Evolutionary conservation across 1,140 invertebrate genomes (phyloP).

Genomic region (Tribolium madens): DNA sequence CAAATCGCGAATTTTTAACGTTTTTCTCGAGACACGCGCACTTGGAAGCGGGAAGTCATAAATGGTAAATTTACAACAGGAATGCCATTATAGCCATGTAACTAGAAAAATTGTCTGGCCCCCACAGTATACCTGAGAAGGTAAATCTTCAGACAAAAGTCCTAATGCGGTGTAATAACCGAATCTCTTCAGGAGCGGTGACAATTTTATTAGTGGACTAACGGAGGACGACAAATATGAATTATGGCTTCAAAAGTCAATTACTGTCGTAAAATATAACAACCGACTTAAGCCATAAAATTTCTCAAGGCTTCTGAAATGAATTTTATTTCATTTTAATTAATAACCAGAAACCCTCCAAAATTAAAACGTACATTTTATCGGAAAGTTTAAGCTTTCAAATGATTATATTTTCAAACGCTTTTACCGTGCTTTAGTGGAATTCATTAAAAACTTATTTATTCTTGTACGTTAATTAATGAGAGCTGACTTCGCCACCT

Average conservation of each 20-base stretch:
- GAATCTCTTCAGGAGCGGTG: constrained; percentile 10
- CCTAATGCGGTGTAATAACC: constrained; percentile 13
- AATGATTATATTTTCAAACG: constrained; percentile 28
- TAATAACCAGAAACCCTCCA: constrained; percentile 2
- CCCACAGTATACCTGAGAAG: constrained; percentile 3
- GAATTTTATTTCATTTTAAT: not conserved
- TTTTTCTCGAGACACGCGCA: not conserved
- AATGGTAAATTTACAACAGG: constrained; percentile 7
- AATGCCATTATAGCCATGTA: not conserved
- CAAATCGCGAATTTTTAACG: not conserved
- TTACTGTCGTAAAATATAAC: not conserved
- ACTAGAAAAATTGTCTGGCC: not conserved
- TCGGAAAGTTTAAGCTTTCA: constrained; percentile 7
- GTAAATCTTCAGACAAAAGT: constrained; percentile 19
- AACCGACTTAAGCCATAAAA: not conserved
- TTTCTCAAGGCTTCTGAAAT: not conserved
- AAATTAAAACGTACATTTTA: constrained; percentile 9
- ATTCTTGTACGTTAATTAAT: constrained; percentile 54
- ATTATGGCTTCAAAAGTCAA: constrained; percentile 10
- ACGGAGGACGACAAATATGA: not conserved
- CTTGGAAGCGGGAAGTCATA: not conserved
- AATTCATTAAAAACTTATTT: constrained; percentile 39
- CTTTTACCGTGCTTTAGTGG: not conserved
- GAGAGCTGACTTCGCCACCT: constrained; percentile 49
- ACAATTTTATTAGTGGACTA: constrained; percentile 26